A percentile compares a stretch with the other conserved stretches of the same genome.
Evolutionary conservation across 2,888 invertebrate genomes (phyloP).

Genomic region (Drosophila sordidapex): DNA sequence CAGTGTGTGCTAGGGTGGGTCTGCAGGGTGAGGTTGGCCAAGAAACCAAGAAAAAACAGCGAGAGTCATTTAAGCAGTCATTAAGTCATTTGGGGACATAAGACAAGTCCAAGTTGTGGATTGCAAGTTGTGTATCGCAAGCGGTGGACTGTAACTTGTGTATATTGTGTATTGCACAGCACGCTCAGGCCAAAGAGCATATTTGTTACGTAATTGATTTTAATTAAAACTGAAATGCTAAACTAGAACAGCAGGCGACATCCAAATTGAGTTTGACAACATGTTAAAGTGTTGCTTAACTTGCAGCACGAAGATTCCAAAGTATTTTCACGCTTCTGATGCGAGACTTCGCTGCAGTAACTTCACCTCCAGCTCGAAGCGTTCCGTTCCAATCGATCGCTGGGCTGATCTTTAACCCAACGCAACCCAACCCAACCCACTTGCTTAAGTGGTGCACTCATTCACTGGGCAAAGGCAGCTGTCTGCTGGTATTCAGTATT

Average conservation of each 20-base stretch:
- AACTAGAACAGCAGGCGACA: background rate
- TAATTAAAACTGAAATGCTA: constrained; percentile 8
- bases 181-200: background rate
- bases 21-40: background rate
- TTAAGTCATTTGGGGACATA: background rate
- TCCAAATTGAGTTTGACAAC: constrained; percentile 9
- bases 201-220: constrained; percentile 17
- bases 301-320: background rate
- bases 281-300: constrained; percentile 19
- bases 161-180: background rate
- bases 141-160: background rate
- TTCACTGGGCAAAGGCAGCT: constrained; percentile 11
- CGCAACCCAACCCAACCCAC: constrained; percentile 57
- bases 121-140: background rate
- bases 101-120: background rate
- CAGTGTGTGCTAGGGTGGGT: constrained; percentile 2
- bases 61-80: constrained; percentile 10
- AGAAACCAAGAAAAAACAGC: constrained; percentile 18
- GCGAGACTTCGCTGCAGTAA: background rate
- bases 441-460: constrained; percentile 44
- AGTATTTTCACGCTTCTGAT: background rate
- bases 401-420: constrained; percentile 47
- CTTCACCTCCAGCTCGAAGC: background rate
- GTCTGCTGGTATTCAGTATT: background rate
- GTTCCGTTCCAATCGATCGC: constrained; percentile 1